phyloP scores from a whole-genome alignment of 2,113 vertebrate genomes.

The Condylura cristata region DNA sequence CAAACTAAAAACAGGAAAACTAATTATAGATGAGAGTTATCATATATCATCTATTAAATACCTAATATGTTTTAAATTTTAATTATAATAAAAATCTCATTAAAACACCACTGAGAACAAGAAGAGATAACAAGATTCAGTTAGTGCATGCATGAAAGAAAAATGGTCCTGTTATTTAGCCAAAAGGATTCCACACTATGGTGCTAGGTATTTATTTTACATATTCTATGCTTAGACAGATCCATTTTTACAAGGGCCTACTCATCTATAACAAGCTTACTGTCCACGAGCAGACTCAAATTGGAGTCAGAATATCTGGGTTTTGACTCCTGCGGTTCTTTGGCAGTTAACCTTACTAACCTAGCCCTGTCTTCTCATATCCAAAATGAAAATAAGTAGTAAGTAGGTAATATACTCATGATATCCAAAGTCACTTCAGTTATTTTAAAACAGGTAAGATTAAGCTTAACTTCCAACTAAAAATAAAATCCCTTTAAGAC shows the following conservation, averaged over 20 bases:
- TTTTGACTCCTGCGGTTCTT: neutral
- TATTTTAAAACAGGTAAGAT: neutral
- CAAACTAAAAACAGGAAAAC: slow-evolving; percentile 38
- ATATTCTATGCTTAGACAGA: neutral
- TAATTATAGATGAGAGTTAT: slow-evolving; percentile 3
- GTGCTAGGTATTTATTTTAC: neutral
- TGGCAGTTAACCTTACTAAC: neutral
- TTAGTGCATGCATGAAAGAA: neutral
- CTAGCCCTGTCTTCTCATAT: neutral
- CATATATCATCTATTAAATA: slow-evolving; percentile 20
- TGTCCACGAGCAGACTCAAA: neutral
- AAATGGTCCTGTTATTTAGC: neutral
- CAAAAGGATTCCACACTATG: neutral
- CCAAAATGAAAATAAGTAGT: slow-evolving; percentile 20
- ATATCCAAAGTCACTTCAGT: neutral
- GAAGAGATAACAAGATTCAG: neutral
- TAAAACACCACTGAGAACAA: neutral
- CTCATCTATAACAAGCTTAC: neutral
- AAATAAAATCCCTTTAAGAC: neutral
- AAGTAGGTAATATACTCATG: neutral
- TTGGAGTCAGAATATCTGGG: neutral
- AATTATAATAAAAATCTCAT: slow-evolving; percentile 36
- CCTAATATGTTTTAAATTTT: slow-evolving; percentile 19
- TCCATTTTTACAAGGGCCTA: neutral
- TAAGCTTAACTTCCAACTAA: neutral